Evolutionary conservation across 2,888 invertebrate genomes (phyloP), one percentile per base, ranked within the genome.

Genomic region (Scelioninae gen. 2): DNA sequence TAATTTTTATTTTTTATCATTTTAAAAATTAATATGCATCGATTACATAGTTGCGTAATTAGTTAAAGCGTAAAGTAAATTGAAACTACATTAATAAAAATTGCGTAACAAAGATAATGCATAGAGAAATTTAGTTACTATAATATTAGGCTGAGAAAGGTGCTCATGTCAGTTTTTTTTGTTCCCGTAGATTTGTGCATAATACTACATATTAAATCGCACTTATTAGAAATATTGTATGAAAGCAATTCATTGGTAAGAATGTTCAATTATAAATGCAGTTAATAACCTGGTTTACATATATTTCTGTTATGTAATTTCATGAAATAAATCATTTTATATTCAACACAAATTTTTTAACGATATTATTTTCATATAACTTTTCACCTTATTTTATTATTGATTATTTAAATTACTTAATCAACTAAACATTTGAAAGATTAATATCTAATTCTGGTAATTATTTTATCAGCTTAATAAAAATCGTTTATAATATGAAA

Each of bases 171-270:
- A 28, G 35, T 48, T 52, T 50, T 19, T 22, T 55, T 58, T 68
- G 50, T 31, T 46, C 43, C 52, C 39, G 53, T 73, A 73, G 75
- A 52, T 71, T 73, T 52, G 68, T 69, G 69, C 69, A 71, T 74
- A 60, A 75, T 61, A 65, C 43, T 76, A 76, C 80, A 78, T 77
- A 82, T 72, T 78, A 77, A 79, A 81, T 79, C 78, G 80, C 83
- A 83, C 81, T 82, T 81, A 84, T 85, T 84, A 84, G 83, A 81
- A 79, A 63, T 57, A 19, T 79, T 84, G 82, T 83, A 84, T 76
- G 79, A 82, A 80, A 82, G 78, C 79, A 78, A 78, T 78, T 81
- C 82, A 81, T 73, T 74, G 71, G 77, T 82, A 82, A 81, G 81
- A 71, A 83, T 79, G 77, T 78, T 77, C 75, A 75, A 78, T 78